A percentile compares a stretch with the other conserved stretches of the same genome.
Evolutionary conservation across 2,888 invertebrate species (phyloP).

Genomic region (Xestia c-nigrum): DNA sequence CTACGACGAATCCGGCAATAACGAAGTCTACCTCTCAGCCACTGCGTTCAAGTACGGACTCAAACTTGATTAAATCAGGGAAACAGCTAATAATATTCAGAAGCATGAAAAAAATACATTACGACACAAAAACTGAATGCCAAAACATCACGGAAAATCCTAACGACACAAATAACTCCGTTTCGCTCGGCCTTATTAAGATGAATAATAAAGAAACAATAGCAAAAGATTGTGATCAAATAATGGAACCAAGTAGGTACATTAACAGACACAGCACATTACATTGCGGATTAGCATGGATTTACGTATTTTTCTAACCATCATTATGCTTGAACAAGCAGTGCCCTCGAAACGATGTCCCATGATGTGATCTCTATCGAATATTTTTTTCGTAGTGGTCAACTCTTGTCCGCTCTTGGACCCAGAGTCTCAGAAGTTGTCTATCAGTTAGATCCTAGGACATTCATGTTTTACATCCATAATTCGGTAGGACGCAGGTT

Average conservation of each 20-base stretch:
- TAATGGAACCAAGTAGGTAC: slow-evolving; percentile 41
- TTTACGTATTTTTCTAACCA: slow-evolving; percentile 11
- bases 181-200: slow-evolving; percentile 42
- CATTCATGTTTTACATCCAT: no score
- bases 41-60: background rate
- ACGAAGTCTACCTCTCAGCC: background rate
- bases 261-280: slow-evolving; percentile 15
- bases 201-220: slow-evolving; percentile 60
- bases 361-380: no score
- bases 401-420: background rate
- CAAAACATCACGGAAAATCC: slow-evolving; percentile 51
- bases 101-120: slow-evolving; percentile 3
- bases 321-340: slow-evolving; percentile 8
- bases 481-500: background rate
- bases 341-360: background rate
- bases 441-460: no score
- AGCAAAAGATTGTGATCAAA: slow-evolving; percentile 60
- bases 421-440: no score
- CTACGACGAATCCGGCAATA: background rate
- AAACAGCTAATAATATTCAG: slow-evolving; percentile 3
- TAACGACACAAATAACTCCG: slow-evolving; percentile 38
- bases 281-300: slow-evolving; percentile 15
- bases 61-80: background rate
- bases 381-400: background rate
- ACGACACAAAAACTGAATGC: slow-evolving; percentile 14